phyloP scores from a whole-genome alignment of 2,888 invertebrate genomes.

The Cosmia pyralina region DNA sequence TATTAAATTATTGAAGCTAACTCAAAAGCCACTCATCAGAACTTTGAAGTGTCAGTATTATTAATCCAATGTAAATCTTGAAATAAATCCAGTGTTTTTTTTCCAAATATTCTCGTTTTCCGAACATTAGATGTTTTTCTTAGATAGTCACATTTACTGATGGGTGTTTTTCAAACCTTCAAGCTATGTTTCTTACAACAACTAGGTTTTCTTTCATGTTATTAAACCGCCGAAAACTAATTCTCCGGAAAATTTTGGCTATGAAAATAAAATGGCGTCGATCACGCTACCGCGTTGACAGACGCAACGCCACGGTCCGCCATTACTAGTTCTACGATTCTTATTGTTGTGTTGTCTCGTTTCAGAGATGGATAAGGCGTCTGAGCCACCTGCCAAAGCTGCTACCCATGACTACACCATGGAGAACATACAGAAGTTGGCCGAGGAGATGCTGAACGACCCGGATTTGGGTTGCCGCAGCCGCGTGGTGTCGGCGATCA shows the following conservation, averaged over 20 bases:
- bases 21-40: too few relatives aligned
- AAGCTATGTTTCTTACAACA: neutral
- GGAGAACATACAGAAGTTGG: constrained; percentile 20
- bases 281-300: neutral
- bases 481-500: constrained; percentile 23
- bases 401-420: constrained; percentile 1
- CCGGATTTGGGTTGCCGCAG: constrained; percentile 35
- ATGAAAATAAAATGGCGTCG: constrained; percentile 22
- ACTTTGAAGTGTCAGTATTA: neutral
- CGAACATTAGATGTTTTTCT: neutral
- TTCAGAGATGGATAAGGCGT: constrained; percentile 32
- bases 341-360: constrained; percentile 21
- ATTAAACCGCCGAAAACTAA: neutral
- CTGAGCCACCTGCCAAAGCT: neutral
- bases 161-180: neutral
- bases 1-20: too few relatives aligned
- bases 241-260: neutral
- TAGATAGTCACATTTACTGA: neutral
- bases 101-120: neutral
- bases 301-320: neutral
- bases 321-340: constrained; percentile 10
- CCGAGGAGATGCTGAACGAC: constrained; percentile 36
- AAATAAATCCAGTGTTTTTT: neutral
- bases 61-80: neutral
- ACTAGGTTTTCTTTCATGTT: neutral